A percentile compares a stretch with the other conserved stretches of the same genome.
Conservation (phyloP, 2,113 vertebrate genomes). For the Elanus axillaris region DNA sequence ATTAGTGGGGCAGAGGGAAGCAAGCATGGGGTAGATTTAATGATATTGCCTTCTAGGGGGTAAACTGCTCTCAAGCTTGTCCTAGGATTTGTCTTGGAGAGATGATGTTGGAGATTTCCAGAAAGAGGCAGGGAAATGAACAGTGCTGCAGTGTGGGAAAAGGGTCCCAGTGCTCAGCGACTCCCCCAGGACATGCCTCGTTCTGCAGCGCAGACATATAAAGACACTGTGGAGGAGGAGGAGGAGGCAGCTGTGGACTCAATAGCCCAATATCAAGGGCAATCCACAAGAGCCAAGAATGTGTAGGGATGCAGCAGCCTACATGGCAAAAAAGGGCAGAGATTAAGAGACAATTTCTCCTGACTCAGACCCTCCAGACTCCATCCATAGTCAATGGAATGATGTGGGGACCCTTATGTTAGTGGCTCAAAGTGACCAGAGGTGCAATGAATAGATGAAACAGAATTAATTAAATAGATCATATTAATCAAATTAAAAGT, state of each 20-base stretch:
- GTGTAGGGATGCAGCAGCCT: neutral
- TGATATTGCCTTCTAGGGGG: neutral
- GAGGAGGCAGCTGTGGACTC: neutral
- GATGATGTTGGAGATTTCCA: neutral
- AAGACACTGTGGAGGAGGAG: neutral
- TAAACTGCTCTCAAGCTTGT: neutral
- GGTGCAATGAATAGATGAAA: neutral
- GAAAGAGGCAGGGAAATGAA: neutral
- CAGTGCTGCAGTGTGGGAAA: neutral
- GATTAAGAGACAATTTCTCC: neutral
- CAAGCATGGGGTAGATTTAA: neutral
- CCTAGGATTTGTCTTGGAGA: neutral
- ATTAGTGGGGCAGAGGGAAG: neutral
- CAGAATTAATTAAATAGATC: neutral
- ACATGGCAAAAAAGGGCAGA: neutral
- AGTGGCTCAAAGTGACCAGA: neutral
- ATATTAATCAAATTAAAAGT: neutral
- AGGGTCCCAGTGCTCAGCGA: accelerated
- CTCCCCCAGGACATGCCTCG: accelerated
- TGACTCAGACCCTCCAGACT: neutral
- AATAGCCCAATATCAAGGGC: neutral
- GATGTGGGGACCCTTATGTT: neutral
- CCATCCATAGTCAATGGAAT: neutral
- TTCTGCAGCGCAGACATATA: neutral
- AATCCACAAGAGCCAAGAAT: neutral